A percentile compares a stretch with the other conserved stretches of the same genome.
Evolutionary conservation across 2,888 invertebrate genomes (phyloP).

Genomic region (Lasioglossum figueresi): DNA sequence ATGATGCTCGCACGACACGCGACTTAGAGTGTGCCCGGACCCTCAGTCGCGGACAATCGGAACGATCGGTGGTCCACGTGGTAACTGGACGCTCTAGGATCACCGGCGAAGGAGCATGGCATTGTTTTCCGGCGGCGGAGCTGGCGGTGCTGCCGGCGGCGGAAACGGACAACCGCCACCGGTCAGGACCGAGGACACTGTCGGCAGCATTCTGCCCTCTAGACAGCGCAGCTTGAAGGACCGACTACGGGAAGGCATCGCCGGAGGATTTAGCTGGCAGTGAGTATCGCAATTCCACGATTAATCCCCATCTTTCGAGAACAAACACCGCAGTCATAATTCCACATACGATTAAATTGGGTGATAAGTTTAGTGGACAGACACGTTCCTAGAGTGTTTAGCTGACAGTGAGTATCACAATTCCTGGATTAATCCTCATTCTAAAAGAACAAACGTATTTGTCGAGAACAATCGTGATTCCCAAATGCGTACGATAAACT

Average conservation of each 20-base stretch:
- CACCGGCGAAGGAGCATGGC: slow-evolving; percentile 71
- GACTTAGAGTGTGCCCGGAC: slow-evolving; percentile 29
- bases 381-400: neutral
- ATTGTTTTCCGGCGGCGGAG: slow-evolving; percentile 74
- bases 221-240: slow-evolving; percentile 92
- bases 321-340: neutral
- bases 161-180: slow-evolving; percentile 56
- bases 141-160: slow-evolving; percentile 30
- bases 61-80: neutral
- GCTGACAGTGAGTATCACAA: neutral
- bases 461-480: no score
- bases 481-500: neutral
- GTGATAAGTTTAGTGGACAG: neutral
- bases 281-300: slow-evolving; percentile 85
- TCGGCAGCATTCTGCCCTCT: slow-evolving; percentile 84
- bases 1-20: slow-evolving; percentile 43
- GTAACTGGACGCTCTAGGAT: slow-evolving; percentile 13
- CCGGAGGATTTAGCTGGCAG: slow-evolving; percentile 93
- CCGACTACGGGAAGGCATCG: slow-evolving; percentile 91
- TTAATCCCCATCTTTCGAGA: neutral
- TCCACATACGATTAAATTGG: neutral
- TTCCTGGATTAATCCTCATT: no score
- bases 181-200: slow-evolving; percentile 60
- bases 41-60: slow-evolving; percentile 19
- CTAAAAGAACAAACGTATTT: no score